phyloP scores from a whole-genome alignment of 2,888 invertebrate species.

The Coleophora flavipennella region DNA sequence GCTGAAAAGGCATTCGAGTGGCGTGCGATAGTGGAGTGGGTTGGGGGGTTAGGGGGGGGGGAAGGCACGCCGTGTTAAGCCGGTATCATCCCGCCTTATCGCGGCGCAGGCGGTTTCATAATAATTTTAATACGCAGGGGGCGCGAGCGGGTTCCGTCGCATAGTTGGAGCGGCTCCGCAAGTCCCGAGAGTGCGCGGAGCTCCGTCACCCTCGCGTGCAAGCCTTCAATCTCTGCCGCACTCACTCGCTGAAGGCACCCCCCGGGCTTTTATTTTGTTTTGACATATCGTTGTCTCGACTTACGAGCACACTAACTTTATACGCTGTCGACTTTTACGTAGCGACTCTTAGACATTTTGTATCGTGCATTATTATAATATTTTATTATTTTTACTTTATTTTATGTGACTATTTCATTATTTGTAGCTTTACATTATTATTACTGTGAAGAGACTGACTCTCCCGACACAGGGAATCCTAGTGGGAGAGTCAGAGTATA shows the following conservation, averaged over 20 bases:
- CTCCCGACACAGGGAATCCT: too few relatives aligned
- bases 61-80: slow-evolving; percentile 22
- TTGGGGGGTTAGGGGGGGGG: slow-evolving; percentile 25
- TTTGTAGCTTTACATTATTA: too few relatives aligned
- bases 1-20: slow-evolving; percentile 54
- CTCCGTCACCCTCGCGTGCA: slow-evolving; percentile 48
- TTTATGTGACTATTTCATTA: too few relatives aligned
- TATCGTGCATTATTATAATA: too few relatives aligned
- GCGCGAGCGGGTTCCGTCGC: slow-evolving; percentile 6
- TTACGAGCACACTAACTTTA: not conserved
- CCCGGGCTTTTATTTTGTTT: slow-evolving; percentile 46
- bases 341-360: too few relatives aligned
- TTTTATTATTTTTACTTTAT: too few relatives aligned
- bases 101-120: slow-evolving; percentile 51
- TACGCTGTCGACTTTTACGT: too few relatives aligned
- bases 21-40: slow-evolving; percentile 49
- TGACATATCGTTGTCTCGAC: slow-evolving; percentile 29
- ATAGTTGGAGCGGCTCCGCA: slow-evolving; percentile 37
- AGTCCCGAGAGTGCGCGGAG: slow-evolving; percentile 34
- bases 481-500: too few relatives aligned
- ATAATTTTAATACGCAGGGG: slow-evolving; percentile 64
- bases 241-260: slow-evolving; percentile 43
- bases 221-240: slow-evolving; percentile 41
- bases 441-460: too few relatives aligned
- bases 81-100: slow-evolving; percentile 23